phyloP scores from a whole-genome alignment of 53 echinoderm and acorn worm species.

The Luidia sarsii region DNA sequence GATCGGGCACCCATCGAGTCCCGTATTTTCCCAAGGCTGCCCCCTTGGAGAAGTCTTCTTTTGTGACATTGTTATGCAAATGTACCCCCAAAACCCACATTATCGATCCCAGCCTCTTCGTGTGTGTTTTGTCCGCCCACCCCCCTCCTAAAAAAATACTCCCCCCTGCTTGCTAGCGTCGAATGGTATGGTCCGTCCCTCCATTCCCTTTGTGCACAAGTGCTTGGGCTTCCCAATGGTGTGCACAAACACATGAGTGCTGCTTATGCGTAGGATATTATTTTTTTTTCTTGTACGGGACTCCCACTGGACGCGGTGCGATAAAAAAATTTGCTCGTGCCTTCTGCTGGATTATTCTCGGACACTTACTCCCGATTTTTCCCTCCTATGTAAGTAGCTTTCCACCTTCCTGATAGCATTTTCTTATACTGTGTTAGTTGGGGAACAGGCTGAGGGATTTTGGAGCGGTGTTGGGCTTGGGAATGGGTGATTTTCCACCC shows the following conservation, averaged over 20 bases:
- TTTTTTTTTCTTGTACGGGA: background rate
- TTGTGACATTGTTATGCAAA: conserved; percentile 39
- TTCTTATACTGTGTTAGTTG: too few relatives aligned
- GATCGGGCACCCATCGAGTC: too few relatives aligned
- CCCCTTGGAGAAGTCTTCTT: background rate
- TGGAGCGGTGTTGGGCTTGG: too few relatives aligned
- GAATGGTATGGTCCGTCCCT: conserved; percentile 48
- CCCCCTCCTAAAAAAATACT: too few relatives aligned
- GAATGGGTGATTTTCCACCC: background rate
- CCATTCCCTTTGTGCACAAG: conserved; percentile 30
- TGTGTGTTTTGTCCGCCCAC: too few relatives aligned
- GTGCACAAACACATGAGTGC: conserved; percentile 6
- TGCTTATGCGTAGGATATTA: conserved; percentile 21
- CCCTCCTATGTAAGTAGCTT: conserved; percentile 47
- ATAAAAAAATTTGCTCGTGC: conserved; percentile 7
- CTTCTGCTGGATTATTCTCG: conserved; percentile 24
- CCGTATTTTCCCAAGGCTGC: conserved; percentile 6
- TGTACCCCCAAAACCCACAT: conserved; percentile 34
- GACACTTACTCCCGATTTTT: conserved; percentile 6
- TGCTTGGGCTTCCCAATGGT: conserved; percentile 12
- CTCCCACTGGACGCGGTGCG: background rate
- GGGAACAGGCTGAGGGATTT: background rate
- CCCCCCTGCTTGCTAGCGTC: too few relatives aligned
- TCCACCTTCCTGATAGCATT: too few relatives aligned
- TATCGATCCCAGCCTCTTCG: conserved; percentile 44